Base-by-base conservation (phyloP, 2,113 vertebrate genomes). In the Brevimyrus niger region DNA sequence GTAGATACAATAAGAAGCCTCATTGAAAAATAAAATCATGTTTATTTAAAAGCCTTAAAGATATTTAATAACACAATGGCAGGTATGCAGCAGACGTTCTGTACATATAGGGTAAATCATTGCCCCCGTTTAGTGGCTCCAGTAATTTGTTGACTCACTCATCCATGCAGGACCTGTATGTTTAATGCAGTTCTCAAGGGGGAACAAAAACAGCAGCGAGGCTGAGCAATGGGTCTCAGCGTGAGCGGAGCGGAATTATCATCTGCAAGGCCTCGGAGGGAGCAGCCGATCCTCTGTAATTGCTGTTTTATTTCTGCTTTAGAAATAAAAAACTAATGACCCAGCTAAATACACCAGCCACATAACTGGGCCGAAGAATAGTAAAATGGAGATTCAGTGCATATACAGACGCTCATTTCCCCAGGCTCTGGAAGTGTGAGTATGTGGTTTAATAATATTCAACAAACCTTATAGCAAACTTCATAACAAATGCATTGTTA, bases 121-220 rank as follows among this genome's bases (percentile, higher is more conserved):
- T 95, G 93, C 92, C 87, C 92, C 91, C 93, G 92, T 96, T 96
- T 95, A 96, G 94, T 95, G 94, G 94, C 93, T 90, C 93, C 92
- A 94, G 95, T 96, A 95, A 96, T 96, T 96, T 96, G 96, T 96
- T 96, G 95, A 96, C 94, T 95, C 95, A 94, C 93, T 96, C 96
- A 96, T 96, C 95, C 96, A 95, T 96, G 95, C 93, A 95, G 94
- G 91, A 93, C 93, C 95, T 96, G 95, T 96, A 95, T 96, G 95
- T 96, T 96, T 96, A 96, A 96, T 96, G 95, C 94, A 95, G 92
- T 92, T 94, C 94, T 96, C 93, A 89, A 92, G 95, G 93, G 93
- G 92, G 47, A 53, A 85, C 6, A 87, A 92, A 91, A 89, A 91
- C 90, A 93, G 93, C 93, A 51, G 92, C 91, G 94, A 94, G 94